Evolutionary conservation across 2,888 invertebrate species (phyloP), one percentile per base, ranked within the genome.

Genomic region (Encarsia formosa): DNA sequence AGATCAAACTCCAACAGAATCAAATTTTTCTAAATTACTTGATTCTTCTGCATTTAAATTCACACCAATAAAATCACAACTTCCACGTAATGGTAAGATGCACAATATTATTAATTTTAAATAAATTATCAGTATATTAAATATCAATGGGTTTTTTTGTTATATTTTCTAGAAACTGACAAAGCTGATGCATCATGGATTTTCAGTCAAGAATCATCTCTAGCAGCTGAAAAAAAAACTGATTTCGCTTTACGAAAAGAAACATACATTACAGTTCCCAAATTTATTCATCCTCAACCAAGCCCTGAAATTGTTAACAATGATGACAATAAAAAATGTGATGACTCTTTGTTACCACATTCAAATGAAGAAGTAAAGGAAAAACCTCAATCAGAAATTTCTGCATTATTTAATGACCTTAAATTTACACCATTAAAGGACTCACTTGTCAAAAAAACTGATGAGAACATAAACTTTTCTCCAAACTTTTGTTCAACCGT

Each of bases 331-430:
- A 56, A 66, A 29, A 49, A 61, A 22, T 60, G 61, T 32, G 59
- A 61, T n/a, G 65, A 68, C 49, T 65, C 63, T 2, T 26, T 63
- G 9, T 64, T 63, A 9, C 58, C 63, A 3, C 48, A 58, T 42
- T 32, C 53, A 45, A 31, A 5, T 4, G 40, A 44, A 37, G 29
- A 3, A 38, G 22, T 44, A 34, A 23, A 16, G 8, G 46, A 35
- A 20, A 31, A 57, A 16, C 13, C 20, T 11, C 39, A 45, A 51
- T 61, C 59, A 0, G 61, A 70, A 11, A 67, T 70, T 46, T 71
- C 70, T 4, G 49, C 62, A 23, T 18, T 70, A 6, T 58, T 69
- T 6, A 61, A 68, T 45, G 59, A 68, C 41, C 59, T 69, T n/a
- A 67, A 63, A 49, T 60, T 67, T 15, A 61, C 65, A 19, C 61